Base-by-base conservation (phyloP, 1,140 invertebrate genomes). In the Scaptomyza montana region DNA sequence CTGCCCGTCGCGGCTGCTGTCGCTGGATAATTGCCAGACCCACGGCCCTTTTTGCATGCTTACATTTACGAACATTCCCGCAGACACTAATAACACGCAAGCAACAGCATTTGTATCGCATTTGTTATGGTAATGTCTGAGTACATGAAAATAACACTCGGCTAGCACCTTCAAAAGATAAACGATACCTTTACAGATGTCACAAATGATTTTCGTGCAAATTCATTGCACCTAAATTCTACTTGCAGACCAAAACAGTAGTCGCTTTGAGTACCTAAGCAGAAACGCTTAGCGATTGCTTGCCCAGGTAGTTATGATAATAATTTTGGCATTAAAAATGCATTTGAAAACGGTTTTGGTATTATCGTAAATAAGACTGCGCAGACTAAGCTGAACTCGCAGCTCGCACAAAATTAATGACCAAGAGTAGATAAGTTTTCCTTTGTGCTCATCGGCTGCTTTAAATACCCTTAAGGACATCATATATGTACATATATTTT, bases 11-110 rank as follows among this genome's bases (percentile, higher is more conserved):
- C 12, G 21, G 30, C 45, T 41, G 30, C 56, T 57, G 49, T 46
- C 16, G 53, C 41, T 63, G 77, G 77, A 84, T 84, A 84, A 84
- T 82, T 82, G 80, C 67, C 41, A 62, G 57, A 68, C 64, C 78
- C 66, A 39, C 57, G 57, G 68, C 64, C 78, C 66, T 53, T 63
- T 78, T 84, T 78, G 80, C 80, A 79, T 76, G 70, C 53, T 43
- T 43, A 3, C 39, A n/a, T 39, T 39, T 10, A 39, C 30, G 30
- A 6, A 1, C 45, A 57, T 33, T 43, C 0, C 33, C 16, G 46
- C 50, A 57, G 41, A 21, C 67, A 76, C 39, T n/a, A 69, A 68
- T 16, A 46, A 19, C 50, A 46, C 8, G 43, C 13, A 36, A 54
- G 46, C 30, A 84, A 84, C 68, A 79, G 80, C 73, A 75, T 68